Base-by-base conservation (phyloP, 2,113 vertebrate species). In the Danionella cerebrum region DNA sequence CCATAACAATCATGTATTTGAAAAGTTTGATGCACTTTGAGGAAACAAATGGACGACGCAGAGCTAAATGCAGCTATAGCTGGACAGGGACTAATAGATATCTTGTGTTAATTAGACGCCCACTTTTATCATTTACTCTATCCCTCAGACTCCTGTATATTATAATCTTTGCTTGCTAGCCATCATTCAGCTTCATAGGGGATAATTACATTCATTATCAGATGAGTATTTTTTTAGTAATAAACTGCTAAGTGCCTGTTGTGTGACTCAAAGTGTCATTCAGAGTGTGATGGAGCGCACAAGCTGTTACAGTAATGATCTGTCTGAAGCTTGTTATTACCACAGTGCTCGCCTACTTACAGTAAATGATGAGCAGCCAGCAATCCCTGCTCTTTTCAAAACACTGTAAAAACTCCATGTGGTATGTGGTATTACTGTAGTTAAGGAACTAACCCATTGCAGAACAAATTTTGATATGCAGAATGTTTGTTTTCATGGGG, bases 401-500 rank as follows among this genome's bases (percentile, higher is more conserved):
- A 16, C 16, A 12, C 22, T 16, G 5, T 58, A 0, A 14, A 38
- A 9, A 14, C 7, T 25, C 13, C 35, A 6, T 18, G 9, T 59
- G 8, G 16, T 11, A 33, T 53, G 27, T 24, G 1, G 1, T 33
- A 41, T 6, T 25, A 5, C 22, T 38, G 25, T 44, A 3, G 24
- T 31, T 7, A 27, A 44, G 25, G 12, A 59, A 44, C 48, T 16
- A 52, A 31, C 9, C 24, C 1, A 6, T 44, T 60, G 16, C 24
- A n/a, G n/a, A n/a, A n/a, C n/a, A n/a, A n/a, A n/a, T n/a, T n/a
- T n/a, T n/a, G n/a, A n/a, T n/a, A n/a, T n/a, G n/a, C n/a, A n/a
- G n/a, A n/a, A n/a, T n/a, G n/a, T n/a, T 36, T 48, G 52, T 47
- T 60, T 65, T 29, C 47, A 24, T 67, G 29, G 48, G 39, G 65